A percentile compares a stretch with the other conserved stretches of the same genome.
These are phyloP conservation scores for Kryptopterus vitreolus DNA, from an alignment of 2,797 vertebrate genomes.

Conservation along the genomic window DNA sequence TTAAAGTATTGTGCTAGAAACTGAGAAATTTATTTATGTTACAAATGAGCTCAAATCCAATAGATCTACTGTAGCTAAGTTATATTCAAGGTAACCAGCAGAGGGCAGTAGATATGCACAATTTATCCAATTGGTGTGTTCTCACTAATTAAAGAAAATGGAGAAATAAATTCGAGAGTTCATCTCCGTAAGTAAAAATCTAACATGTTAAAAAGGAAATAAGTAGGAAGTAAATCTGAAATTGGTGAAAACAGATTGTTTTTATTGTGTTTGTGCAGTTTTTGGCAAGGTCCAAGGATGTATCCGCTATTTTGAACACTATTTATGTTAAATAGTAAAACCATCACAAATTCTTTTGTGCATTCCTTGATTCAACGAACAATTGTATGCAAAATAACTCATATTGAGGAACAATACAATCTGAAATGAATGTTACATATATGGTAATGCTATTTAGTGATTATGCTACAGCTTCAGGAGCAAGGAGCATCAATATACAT, in stretches of 20 bases:
- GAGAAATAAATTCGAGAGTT: neutral
- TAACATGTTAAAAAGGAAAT: neutral
- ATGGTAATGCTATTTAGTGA: neutral
- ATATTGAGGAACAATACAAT: neutral
- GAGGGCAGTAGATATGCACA: constrained; percentile 67
- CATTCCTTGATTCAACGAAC: neutral
- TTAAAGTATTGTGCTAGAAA: too few species aligned
- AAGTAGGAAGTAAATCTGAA: neutral
- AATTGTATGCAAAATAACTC: neutral
- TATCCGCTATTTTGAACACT: neutral
- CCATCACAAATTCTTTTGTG: neutral
- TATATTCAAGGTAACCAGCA: constrained; percentile 53
- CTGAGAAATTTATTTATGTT: too few species aligned
- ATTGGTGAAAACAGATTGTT: too few species aligned
- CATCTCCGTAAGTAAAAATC: neutral
- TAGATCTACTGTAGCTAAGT: neutral
- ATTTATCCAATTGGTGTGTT: neutral
- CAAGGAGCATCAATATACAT: constrained; percentile 13
- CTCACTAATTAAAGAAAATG: constrained; percentile 1
- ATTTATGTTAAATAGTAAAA: neutral
- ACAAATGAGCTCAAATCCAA: too few species aligned
- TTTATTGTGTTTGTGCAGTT: neutral
- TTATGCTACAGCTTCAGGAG: neutral
- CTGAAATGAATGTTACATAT: neutral
- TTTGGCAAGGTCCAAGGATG: neutral